Conservation (phyloP, 1,140 invertebrate species). For the Ooceraea biroi region DNA sequence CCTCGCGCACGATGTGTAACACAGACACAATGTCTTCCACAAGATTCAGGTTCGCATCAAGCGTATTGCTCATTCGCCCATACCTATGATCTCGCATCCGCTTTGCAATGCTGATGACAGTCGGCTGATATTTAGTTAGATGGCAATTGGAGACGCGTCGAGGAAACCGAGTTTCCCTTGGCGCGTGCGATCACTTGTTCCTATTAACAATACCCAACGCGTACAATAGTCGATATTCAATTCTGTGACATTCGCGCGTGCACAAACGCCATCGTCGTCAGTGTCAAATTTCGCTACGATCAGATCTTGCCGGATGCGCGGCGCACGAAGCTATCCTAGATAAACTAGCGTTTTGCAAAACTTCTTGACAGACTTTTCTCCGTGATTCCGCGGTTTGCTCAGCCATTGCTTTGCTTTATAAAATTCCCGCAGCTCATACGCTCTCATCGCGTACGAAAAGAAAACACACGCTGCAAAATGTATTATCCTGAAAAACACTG, state of each 20-base stretch:
- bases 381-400: conserved; percentile 17
- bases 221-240: conserved; percentile 53
- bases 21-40: no score
- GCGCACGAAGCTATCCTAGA: not conserved
- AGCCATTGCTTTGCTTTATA: conserved; percentile 2
- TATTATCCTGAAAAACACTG: not conserved
- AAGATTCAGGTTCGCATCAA: no score
- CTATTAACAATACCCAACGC: conserved; percentile 27
- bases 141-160: conserved; percentile 33
- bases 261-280: not conserved
- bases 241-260: not conserved
- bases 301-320: conserved; percentile 6
- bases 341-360: conserved; percentile 23
- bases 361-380: conserved; percentile 41
- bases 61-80: no score
- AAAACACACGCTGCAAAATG: not conserved
- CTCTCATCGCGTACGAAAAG: not conserved
- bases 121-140: conserved; percentile 33
- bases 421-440: not conserved
- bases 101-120: conserved; percentile 57
- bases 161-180: not conserved
- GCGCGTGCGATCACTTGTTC: conserved; percentile 14
- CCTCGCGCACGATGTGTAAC: no score
- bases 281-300: not conserved
- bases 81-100: conserved; percentile 26